Evolutionary conservation across 2,797 vertebrate genomes (phyloP).

Genomic region (Buceros bicornis): DNA sequence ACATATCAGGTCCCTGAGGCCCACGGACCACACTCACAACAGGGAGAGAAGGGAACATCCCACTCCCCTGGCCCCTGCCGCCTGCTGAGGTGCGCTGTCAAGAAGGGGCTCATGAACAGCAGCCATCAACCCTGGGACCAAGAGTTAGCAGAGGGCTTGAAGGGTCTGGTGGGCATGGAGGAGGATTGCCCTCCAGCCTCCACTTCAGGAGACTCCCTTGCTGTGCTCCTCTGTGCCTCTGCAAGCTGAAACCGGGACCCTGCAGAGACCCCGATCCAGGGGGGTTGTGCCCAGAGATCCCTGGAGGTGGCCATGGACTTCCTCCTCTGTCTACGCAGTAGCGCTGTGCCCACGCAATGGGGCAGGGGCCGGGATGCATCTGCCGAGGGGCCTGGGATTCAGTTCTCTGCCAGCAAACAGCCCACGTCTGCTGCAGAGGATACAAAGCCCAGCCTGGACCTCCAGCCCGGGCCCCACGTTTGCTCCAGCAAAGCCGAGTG

Average conservation of each 20-base stretch:
- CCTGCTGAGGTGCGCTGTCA: neutral
- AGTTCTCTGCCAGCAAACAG: neutral
- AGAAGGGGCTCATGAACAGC: neutral
- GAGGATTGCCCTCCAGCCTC: neutral
- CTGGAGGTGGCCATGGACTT: neutral
- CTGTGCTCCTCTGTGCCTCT: neutral
- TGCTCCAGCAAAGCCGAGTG: fast-evolving
- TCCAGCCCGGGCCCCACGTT: fast-evolving
- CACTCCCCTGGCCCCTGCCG: neutral
- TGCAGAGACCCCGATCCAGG: too few relatives aligned
- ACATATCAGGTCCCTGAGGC: too few relatives aligned
- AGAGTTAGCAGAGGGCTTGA: neutral
- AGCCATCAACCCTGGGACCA: neutral
- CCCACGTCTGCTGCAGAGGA: fast-evolving
- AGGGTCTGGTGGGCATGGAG: neutral
- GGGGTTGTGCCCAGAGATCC: neutral
- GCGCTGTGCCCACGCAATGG: neutral
- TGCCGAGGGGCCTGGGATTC: fast-evolving
- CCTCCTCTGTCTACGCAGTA: neutral
- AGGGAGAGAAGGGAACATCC: neutral
- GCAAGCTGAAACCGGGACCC: neutral
- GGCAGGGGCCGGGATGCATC: fast-evolving
- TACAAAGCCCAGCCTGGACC: neutral
- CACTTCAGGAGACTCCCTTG: too few relatives aligned
- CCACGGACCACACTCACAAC: neutral